phyloP scores from a whole-genome alignment of 2,113 vertebrate genomes.

The Nasalis larvatus region DNA sequence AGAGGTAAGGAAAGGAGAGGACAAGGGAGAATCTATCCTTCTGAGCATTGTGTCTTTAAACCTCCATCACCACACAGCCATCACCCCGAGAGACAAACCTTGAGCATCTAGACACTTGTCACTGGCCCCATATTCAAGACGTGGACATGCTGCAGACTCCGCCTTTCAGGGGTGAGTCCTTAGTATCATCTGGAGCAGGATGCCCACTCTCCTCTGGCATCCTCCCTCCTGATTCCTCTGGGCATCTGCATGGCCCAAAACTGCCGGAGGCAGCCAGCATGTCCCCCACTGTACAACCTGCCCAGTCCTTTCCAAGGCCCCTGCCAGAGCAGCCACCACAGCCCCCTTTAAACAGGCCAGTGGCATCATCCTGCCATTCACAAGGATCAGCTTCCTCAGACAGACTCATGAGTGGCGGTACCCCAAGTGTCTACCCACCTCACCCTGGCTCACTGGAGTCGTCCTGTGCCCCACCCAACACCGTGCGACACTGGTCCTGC shows the following conservation, averaged over 20 bases:
- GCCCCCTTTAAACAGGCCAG: neutral
- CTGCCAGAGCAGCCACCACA: neutral
- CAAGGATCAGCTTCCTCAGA: neutral
- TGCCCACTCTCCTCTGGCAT: neutral
- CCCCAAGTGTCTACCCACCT: neutral
- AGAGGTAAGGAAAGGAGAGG: neutral
- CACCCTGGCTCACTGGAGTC: neutral
- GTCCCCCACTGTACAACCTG: neutral
- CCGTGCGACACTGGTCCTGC: neutral
- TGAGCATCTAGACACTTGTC: neutral
- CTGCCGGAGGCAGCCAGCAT: neutral
- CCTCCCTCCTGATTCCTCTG: neutral
- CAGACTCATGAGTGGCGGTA: neutral
- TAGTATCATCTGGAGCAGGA: neutral
- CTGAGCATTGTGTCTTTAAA: neutral
- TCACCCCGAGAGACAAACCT: neutral
- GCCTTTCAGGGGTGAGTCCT: neutral
- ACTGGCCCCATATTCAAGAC: neutral
- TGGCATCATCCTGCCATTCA: neutral
- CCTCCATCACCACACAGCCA: neutral
- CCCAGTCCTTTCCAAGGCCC: neutral
- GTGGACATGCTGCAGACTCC: neutral
- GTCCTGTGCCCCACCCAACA: neutral
- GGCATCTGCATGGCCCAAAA: neutral
- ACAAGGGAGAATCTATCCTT: neutral